phyloP scores from a whole-genome alignment of 2,888 invertebrate genomes.

The Torymus aiolomorphi region DNA sequence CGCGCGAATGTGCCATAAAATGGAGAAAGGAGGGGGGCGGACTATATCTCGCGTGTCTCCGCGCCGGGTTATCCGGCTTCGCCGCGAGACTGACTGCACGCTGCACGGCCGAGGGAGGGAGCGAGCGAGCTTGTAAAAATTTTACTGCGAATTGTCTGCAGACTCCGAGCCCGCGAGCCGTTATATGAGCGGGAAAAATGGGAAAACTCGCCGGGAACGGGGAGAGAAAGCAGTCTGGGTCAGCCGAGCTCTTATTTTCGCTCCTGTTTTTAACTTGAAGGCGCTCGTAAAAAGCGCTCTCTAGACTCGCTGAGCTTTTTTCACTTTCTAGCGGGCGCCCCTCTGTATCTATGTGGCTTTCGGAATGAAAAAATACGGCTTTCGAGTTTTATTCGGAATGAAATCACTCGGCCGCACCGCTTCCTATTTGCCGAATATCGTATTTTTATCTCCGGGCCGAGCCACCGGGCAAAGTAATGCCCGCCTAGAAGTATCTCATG shows the following conservation, averaged over 20 bases:
- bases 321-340: conserved; percentile 11
- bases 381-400: too few relatives aligned
- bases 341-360: background rate
- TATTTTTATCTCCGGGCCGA: conserved; percentile 14
- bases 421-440: conserved; percentile 40
- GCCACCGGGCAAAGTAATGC: conserved; percentile 25
- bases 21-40: conserved; percentile 14
- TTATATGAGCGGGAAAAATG: conserved; percentile 74
- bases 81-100: conserved; percentile 23
- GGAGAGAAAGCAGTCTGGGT: conserved; percentile 73
- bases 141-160: conserved; percentile 76
- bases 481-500: conserved; percentile 31
- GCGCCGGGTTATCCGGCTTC: conserved; percentile 63
- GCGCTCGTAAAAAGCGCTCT: conserved; percentile 45
- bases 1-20: conserved; percentile 60
- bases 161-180: conserved; percentile 68
- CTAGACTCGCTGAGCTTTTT: conserved; percentile 17
- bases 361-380: conserved; percentile 50
- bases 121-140: conserved; percentile 70
- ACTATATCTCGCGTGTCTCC: conserved; percentile 66
- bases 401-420: conserved; percentile 20
- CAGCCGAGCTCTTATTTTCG: conserved; percentile 60
- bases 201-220: conserved; percentile 68
- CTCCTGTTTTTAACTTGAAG: conserved; percentile 50
- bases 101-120: background rate